A percentile compares a stretch with the other conserved stretches of the same genome.
phyloP scores from a whole-genome alignment of 2,888 invertebrate genomes.

The Andrena trimmerana region DNA sequence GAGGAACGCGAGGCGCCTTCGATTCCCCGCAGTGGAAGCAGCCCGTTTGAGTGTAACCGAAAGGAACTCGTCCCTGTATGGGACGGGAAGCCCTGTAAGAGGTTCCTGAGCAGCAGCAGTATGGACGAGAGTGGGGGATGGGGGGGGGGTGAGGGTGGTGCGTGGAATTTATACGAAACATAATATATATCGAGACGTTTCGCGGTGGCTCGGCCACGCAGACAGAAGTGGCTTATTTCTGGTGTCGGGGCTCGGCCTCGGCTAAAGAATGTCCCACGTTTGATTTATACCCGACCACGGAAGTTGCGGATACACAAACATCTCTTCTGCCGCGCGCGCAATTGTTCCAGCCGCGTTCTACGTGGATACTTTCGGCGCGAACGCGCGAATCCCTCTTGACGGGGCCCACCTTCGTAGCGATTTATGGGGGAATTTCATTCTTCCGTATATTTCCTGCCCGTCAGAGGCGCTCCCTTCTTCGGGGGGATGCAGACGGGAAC shows the following conservation, averaged over 20 bases:
- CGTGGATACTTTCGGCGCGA: slow-evolving; percentile 43
- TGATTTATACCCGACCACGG: slow-evolving; percentile 72
- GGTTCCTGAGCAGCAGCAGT: background rate
- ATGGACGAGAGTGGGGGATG: background rate
- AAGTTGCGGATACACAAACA: slow-evolving; percentile 72
- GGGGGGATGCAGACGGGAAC: background rate
- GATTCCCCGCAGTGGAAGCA: slow-evolving; percentile 1
- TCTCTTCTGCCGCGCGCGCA: slow-evolving; percentile 58
- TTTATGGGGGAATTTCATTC: slow-evolving; percentile 68
- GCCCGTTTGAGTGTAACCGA: slow-evolving; percentile 18
- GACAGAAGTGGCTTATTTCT: slow-evolving; percentile 76
- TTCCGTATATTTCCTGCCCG: slow-evolving; percentile 40
- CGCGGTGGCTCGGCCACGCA: slow-evolving; percentile 54
- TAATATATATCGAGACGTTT: slow-evolving; percentile 75
- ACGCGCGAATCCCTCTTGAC: slow-evolving; percentile 61
- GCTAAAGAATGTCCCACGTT: slow-evolving; percentile 76
- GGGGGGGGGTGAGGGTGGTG: background rate
- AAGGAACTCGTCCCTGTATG: background rate
- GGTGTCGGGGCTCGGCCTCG: slow-evolving; percentile 60
- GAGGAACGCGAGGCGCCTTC: slow-evolving; percentile 24
- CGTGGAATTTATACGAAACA: slow-evolving; percentile 74
- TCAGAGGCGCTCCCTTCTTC: background rate
- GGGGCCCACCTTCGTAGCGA: slow-evolving; percentile 46
- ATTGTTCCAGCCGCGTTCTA: slow-evolving; percentile 57
- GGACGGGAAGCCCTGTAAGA: background rate